Base-by-base conservation (phyloP, 2,888 invertebrate genomes). In the Acronicta alni region DNA sequence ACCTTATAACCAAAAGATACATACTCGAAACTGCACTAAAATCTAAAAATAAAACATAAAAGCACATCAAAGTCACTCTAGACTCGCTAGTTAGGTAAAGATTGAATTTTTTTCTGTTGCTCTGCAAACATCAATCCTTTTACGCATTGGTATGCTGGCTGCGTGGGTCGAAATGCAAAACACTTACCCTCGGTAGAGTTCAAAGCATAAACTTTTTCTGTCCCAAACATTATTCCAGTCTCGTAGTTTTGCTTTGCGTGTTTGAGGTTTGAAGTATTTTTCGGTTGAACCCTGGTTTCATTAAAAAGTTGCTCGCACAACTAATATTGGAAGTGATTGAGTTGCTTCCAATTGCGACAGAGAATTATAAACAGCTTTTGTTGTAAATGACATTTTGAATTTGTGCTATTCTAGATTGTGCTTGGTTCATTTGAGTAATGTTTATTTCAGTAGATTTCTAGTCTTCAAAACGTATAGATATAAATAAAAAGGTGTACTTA, bases 131-230 rank as follows among this genome's bases (percentile, higher is more conserved):
- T 87, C 89, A 91, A 91, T 91, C 91, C 92, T 92, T 91, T 87
- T 84, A 86, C 88, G 83, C 89, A 92, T 93, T 91, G 89, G 91
- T 91, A 92, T 93, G 91, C 92, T 87, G 90, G 87, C 80, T 77
- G 83, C 88, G 92, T 88, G 85, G 81, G 83, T 83, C 87, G 86
- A 91, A 91, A 93, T 92, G 93, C 92, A 92, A 92, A 92, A 93
- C 92, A 92, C 92, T 92, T 92, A 91, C 91, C 91, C 91, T 86
- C 86, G 85, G 88, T 84, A 89, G 89, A 89, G 91, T 92, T 91
- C 91, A 91, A 90, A 93, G 91, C 91, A 87, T 89, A 90, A 93
- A 92, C 87, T 91, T 93, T 93, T 93, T 92, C 90, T 89, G 91
- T 91, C 89, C 90, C 90, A 88, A 86, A 89, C 89, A 89, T 92